Base-by-base conservation (phyloP, 2,888 invertebrate genomes). In the Andrena bucephala region DNA sequence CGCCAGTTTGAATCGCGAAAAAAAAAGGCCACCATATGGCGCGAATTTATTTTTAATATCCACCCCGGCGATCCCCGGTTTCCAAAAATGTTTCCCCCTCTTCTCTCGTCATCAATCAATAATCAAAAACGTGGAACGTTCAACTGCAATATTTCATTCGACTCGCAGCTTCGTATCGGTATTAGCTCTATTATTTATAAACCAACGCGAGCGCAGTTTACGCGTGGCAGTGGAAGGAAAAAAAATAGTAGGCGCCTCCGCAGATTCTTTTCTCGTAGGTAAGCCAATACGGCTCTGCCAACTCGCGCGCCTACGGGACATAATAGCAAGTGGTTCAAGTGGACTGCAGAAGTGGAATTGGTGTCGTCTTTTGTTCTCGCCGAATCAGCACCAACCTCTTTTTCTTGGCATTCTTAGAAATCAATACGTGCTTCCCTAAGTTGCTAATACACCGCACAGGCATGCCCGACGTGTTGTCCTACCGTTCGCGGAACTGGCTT, bases 351-450 rank as follows among this genome's bases (percentile, higher is more conserved):
- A 91, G 90, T 92, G 89, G 89, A 89, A 89, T 90, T 87, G 85
- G 84, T 86, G 87, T 88, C 85, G 87, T 83, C 88, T 89, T 90
- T 90, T 89, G 87, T 90, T 90, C 89, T 84, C 87, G 91, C 86
- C 85, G 89, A 89, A 91, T 92, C 91, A 92, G 90, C 91, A 90
- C 76, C 85, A 90, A 89, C 90, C 90, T 91, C 89, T 87, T 90
- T 91, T 87, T 88, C 89, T 90, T 86, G 85, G 84, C 87, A 89
- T 90, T 89, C 84, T 87, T 84, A 72, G 85, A 89, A 92, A 92
- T 92, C 92, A 90, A 92, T 92, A 92, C 87, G 77, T 76, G 77
- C 52, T 63, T 68, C 75, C 76, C 78, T 83, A 84, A 85, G 72
- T 84, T 72, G 77, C 82, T 85, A 84, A 84, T 84, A 84, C 84